These are phyloP conservation scores for Lapara coniferarum DNA, from an alignment of 2,888 invertebrate species.

Conservation along the genomic window DNA sequence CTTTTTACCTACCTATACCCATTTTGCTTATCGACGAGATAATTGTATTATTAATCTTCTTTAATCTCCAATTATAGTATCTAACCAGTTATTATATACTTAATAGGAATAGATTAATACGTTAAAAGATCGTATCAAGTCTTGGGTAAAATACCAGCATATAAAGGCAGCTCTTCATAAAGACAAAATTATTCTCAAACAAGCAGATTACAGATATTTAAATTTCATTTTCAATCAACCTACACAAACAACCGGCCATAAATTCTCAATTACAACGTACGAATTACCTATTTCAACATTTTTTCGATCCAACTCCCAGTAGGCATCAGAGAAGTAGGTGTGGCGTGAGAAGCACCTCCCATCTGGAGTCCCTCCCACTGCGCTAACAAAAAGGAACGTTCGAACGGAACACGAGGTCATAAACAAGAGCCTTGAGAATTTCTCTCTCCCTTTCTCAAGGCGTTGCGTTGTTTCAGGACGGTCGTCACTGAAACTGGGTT, in stretches of 20 bases:
- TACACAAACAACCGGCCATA: conserved; percentile 55
- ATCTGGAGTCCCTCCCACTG: conserved; percentile 76
- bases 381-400: conserved; percentile 70
- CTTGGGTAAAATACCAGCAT: neutral
- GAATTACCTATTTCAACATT: conserved; percentile 79
- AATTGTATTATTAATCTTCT: no score
- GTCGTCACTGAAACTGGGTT: conserved; percentile 71
- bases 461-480: conserved; percentile 72
- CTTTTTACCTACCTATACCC: no score
- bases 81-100: no score
- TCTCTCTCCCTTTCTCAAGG: conserved; percentile 77
- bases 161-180: neutral
- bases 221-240: conserved; percentile 37
- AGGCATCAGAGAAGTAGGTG: conserved; percentile 80
- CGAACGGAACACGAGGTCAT: conserved; percentile 55
- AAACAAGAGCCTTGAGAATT: conserved; percentile 78
- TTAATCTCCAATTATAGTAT: no score
- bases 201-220: conserved; percentile 11
- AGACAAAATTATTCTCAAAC: neutral
- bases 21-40: no score
- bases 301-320: conserved; percentile 78
- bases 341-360: conserved; percentile 66
- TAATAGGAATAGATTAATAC: no score
- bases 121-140: neutral
- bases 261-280: conserved; percentile 76